A percentile compares a stretch with the other conserved stretches of the same genome.
phyloP scores from a whole-genome alignment of 2,888 invertebrate genomes.

The Sialis lutaria region DNA sequence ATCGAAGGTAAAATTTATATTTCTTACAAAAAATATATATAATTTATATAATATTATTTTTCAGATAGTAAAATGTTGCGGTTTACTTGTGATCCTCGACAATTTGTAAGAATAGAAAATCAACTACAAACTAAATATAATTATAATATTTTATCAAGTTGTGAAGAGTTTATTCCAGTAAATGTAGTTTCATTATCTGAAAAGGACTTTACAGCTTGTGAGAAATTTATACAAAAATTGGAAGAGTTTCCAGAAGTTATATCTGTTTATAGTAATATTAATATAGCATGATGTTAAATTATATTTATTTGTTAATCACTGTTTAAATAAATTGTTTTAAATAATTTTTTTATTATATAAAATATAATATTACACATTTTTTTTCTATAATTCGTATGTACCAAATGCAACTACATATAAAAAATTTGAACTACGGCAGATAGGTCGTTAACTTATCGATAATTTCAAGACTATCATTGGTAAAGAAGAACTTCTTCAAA shows the following conservation, averaged over 20 bases:
- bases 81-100: constrained; percentile 36
- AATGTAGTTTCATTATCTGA: constrained; percentile 28
- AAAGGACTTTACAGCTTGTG: constrained; percentile 26
- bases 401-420: too few relatives aligned
- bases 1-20: neutral
- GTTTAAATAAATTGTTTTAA: too few relatives aligned
- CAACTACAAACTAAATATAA: constrained; percentile 24
- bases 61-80: constrained; percentile 23
- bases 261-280: constrained; percentile 40
- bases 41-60: constrained; percentile 14
- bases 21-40: too few relatives aligned
- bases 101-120: constrained; percentile 27
- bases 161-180: constrained; percentile 30
- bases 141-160: constrained; percentile 29
- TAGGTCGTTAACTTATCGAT: too few relatives aligned
- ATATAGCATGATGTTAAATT: constrained; percentile 21
- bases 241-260: constrained; percentile 37
- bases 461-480: too few relatives aligned
- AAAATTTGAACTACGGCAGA: too few relatives aligned
- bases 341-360: too few relatives aligned
- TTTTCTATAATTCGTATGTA: too few relatives aligned
- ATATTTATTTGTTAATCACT: too few relatives aligned
- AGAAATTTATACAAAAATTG: constrained; percentile 32
- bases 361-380: too few relatives aligned
- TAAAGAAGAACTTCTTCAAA: too few relatives aligned